Base-by-base conservation (phyloP, 1,140 invertebrate species). In the Steinernema khuongi region DNA sequence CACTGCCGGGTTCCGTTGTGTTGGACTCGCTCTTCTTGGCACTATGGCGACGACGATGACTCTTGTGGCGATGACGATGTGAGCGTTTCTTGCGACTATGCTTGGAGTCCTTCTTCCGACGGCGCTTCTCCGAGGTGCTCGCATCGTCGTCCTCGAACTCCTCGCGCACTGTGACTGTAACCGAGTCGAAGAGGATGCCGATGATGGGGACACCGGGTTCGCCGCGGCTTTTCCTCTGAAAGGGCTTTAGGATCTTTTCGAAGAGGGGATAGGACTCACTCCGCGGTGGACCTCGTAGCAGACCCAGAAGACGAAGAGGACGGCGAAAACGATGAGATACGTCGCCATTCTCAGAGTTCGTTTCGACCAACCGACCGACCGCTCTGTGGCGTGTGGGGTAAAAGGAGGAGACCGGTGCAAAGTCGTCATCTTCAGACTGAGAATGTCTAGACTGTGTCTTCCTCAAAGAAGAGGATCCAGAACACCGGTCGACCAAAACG, bases 341-440 rank as follows among this genome's bases (percentile, higher is more conserved):
- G 36, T n/a, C 7, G 36, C 7, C 36, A 41, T 41, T 89, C 31
- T 81, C 76, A n/a, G 75, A 78, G 0, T 88, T 71, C n/a, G 80
- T 85, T 60, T 80, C 76, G n/a, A n/a, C n/a, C n/a, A n/a, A n/a
- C n/a, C n/a, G n/a, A n/a, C n/a, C n/a, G n/a, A n/a, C n/a, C n/a
- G n/a, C n/a, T n/a, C n/a, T n/a, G n/a, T n/a, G n/a, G n/a, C n/a
- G n/a, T n/a, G n/a, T n/a, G n/a, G n/a, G n/a, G n/a, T n/a, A n/a
- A n/a, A n/a, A n/a, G n/a, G n/a, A n/a, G n/a, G n/a, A n/a, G n/a
- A n/a, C n/a, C n/a, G n/a, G n/a, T n/a, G n/a, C n/a, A n/a, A n/a
- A n/a, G n/a, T n/a, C n/a, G n/a, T n/a, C n/a, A n/a, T n/a, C n/a
- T n/a, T n/a, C n/a, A n/a, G n/a, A n/a, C n/a, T n/a, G n/a, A n/a